A percentile compares a stretch with the other conserved stretches of the same genome.
Evolutionary conservation across 2,113 vertebrate species (phyloP).

Genomic region (Zonotrichia leucophrys): DNA sequence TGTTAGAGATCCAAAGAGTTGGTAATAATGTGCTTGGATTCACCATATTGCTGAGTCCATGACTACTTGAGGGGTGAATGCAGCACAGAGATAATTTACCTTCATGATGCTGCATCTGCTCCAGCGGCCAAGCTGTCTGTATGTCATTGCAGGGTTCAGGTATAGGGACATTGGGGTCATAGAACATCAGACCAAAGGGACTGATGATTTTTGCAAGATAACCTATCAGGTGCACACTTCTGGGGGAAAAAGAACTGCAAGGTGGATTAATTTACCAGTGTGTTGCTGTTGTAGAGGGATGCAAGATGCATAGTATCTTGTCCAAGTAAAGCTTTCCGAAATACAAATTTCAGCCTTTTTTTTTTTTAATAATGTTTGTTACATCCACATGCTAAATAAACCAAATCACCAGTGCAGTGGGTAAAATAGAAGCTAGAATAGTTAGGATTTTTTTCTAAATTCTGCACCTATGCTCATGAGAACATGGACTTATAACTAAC

Average conservation of each 20-base stretch:
- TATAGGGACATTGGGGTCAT: background rate
- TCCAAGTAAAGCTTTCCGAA: background rate
- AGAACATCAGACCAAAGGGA: background rate
- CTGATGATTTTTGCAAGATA: background rate
- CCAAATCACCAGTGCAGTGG: background rate
- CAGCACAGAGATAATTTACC: background rate
- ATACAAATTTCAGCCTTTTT: background rate
- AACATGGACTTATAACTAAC: accelerated
- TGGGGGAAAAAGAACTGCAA: background rate
- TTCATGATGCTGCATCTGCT: background rate
- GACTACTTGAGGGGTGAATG: background rate
- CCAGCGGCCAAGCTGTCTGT: background rate
- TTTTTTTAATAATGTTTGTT: background rate
- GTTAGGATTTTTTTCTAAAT: background rate
- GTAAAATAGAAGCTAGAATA: background rate
- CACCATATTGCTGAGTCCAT: accelerated
- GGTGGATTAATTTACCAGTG: background rate
- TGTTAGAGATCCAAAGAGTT: background rate
- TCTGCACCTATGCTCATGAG: background rate
- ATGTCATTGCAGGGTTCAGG: background rate
- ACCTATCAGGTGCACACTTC: background rate
- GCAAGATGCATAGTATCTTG: background rate
- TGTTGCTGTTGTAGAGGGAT: background rate
- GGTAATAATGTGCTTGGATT: background rate
- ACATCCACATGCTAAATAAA: background rate